Conservation (phyloP, 1,140 invertebrate species). For the Macrosteles quadrilineatus region DNA sequence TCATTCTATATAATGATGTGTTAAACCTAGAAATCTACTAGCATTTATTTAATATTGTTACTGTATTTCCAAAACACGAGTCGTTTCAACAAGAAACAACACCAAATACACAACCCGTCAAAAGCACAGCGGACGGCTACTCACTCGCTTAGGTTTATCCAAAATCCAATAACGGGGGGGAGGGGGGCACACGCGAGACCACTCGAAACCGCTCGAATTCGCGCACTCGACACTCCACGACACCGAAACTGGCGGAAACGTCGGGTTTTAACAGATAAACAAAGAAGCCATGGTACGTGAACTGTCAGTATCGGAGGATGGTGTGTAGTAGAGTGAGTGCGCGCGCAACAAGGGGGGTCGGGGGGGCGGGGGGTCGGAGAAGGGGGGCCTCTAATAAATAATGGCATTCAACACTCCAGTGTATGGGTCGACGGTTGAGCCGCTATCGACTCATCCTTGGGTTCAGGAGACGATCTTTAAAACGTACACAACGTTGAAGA, state of each 20-base stretch:
- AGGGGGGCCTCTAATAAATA: conserved; percentile 1
- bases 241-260: too few relatives aligned
- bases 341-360: not conserved
- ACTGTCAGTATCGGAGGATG: too few relatives aligned
- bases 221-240: too few relatives aligned
- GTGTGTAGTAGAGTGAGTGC: not conserved
- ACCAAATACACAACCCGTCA: too few relatives aligned
- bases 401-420: conserved; percentile 21
- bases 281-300: not conserved
- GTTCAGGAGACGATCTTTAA: too few relatives aligned
- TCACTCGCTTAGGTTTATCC: conserved; percentile 16
- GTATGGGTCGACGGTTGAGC: not conserved
- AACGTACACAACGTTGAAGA: too few relatives aligned
- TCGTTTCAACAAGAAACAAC: too few relatives aligned
- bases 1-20: too few relatives aligned
- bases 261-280: not conserved
- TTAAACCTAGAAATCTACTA: too few relatives aligned
- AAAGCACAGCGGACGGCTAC: too few relatives aligned
- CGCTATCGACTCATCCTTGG: conserved; percentile 1
- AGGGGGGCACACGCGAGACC: not conserved
- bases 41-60: too few relatives aligned
- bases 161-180: not conserved
- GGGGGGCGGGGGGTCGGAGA: not conserved
- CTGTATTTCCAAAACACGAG: too few relatives aligned
- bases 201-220: not conserved